Evolutionary conservation across 2,113 vertebrate species (phyloP).

Genomic region (Tyto alba): DNA sequence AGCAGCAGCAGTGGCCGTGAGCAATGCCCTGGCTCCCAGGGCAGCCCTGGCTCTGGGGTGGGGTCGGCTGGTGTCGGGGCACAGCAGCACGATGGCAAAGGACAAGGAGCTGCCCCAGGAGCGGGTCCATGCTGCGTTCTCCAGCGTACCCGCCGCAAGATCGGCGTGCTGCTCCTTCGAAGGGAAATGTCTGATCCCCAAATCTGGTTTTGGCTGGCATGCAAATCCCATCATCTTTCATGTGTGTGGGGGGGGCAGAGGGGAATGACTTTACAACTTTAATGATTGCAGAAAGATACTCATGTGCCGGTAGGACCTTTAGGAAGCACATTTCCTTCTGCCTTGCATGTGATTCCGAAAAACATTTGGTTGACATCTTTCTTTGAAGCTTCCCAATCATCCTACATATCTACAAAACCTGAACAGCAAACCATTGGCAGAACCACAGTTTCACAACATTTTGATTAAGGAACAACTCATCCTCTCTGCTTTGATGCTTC

Average conservation of each 20-base stretch:
- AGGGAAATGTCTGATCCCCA: neutral
- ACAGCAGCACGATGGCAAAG: neutral
- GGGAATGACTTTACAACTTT: neutral
- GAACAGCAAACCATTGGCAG: neutral
- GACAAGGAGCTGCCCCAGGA: neutral
- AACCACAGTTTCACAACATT: constrained; percentile 17
- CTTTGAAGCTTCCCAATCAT: constrained; percentile 38
- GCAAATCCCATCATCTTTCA: constrained; percentile 9
- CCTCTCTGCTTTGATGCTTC: constrained; percentile 19
- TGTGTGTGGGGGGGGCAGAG: neutral
- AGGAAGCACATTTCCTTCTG: constrained; percentile 58
- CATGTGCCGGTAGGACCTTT: constrained; percentile 11
- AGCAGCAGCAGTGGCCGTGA: neutral
- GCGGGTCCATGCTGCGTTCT: neutral
- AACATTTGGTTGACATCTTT: constrained; percentile 58
- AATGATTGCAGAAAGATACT: neutral
- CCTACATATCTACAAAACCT: neutral
- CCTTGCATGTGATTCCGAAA: neutral
- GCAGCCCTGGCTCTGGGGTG: neutral
- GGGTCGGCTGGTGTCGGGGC: neutral
- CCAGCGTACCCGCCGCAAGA: neutral
- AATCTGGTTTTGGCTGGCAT: neutral
- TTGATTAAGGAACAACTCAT: neutral
- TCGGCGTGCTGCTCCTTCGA: neutral
- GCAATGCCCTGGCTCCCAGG: neutral